Conservation (phyloP, 2,888 invertebrate species). For the Meiosimyza platycephala region DNA sequence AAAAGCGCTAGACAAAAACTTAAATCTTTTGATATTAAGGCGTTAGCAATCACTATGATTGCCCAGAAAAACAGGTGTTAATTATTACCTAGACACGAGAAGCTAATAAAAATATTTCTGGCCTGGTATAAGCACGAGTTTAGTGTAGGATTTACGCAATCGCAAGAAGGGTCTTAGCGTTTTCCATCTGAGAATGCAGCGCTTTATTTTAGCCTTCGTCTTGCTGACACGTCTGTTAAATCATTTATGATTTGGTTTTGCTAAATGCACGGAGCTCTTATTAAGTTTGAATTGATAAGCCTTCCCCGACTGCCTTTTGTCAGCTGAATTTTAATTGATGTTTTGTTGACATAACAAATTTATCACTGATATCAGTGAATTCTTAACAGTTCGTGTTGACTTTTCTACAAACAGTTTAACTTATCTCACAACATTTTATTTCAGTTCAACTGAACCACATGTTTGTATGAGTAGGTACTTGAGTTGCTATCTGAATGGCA, state of each 20-base stretch:
- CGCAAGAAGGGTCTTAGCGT: background rate
- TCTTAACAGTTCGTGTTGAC: background rate
- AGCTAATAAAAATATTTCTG: background rate
- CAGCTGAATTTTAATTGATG: conserved; percentile 48
- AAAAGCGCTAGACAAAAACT: background rate
- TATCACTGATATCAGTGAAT: conserved; percentile 1
- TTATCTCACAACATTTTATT: conserved; percentile 7
- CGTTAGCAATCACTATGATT: background rate
- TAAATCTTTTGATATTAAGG: conserved; percentile 12
- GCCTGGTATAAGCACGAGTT: background rate
- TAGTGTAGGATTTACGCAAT: background rate
- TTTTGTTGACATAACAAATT: conserved; percentile 42
- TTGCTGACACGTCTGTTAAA: background rate
- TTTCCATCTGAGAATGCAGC: background rate
- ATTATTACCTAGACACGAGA: background rate
- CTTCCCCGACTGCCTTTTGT: conserved; percentile 31
- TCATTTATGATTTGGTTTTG: background rate
- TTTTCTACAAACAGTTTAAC: conserved; percentile 3
- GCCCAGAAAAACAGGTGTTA: background rate
- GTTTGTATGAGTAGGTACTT: background rate
- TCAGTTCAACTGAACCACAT: background rate
- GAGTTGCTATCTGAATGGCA: background rate
- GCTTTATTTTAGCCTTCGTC: background rate
- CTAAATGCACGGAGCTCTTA: background rate
- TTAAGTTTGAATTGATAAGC: conserved; percentile 16